phyloP scores from a whole-genome alignment of 2,797 vertebrate genomes.

The Bradypus variegatus region DNA sequence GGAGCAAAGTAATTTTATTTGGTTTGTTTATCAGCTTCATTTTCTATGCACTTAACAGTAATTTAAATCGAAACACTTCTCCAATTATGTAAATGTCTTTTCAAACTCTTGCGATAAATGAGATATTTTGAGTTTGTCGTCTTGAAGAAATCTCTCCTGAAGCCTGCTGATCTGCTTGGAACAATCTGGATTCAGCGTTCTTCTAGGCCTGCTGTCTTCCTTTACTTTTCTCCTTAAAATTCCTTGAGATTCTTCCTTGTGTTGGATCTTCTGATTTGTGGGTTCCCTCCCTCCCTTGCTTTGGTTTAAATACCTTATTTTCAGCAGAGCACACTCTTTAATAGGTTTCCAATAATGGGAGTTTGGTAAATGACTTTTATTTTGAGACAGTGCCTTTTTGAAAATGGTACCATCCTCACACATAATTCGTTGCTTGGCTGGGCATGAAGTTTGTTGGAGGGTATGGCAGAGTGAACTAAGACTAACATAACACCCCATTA shows the following conservation, averaged over 20 bases:
- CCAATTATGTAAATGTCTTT: slow-evolving; percentile 10
- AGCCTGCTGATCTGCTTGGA: not conserved
- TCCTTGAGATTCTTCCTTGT: not conserved
- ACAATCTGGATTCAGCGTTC: not conserved
- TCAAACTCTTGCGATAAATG: not conserved
- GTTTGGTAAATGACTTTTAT: not conserved
- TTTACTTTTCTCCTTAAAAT: too few relatives aligned
- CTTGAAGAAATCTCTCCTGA: not conserved
- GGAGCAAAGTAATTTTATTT: not conserved
- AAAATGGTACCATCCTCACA: not conserved
- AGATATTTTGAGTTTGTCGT: not conserved
- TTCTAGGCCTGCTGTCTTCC: not conserved
- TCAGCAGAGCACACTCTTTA: not conserved
- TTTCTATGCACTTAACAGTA: slow-evolving; percentile 22
- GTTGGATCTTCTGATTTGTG: not conserved
- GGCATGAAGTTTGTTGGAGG: not conserved
- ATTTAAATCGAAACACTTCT: slow-evolving; percentile 30
- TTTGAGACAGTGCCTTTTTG: not conserved
- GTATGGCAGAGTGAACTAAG: not conserved
- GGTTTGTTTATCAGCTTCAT: slow-evolving; percentile 24
- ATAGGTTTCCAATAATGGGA: not conserved
- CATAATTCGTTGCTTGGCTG: not conserved
- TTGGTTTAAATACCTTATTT: not conserved
- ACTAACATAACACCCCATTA: not conserved
- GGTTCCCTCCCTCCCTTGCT: too few relatives aligned